These are phyloP conservation scores for Megaceryle maxima DNA, from an alignment of 2,113 vertebrate species.

Conservation along the genomic window DNA sequence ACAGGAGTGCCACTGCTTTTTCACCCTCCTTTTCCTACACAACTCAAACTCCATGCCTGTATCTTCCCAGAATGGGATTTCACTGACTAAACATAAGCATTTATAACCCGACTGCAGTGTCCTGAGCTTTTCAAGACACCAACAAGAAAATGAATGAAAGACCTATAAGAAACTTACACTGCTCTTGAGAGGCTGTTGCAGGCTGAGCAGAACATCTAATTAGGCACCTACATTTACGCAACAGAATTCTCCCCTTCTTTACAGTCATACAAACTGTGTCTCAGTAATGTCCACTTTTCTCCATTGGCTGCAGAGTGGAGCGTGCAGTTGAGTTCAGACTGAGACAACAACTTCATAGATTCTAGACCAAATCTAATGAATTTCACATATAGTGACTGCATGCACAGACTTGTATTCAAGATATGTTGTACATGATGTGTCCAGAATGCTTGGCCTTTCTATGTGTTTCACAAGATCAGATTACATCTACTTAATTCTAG, in stretches of 20 bases:
- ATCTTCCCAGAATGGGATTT: background rate
- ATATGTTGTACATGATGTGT: accelerated
- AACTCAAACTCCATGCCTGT: background rate
- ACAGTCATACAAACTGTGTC: background rate
- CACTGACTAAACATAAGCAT: background rate
- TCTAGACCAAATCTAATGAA: background rate
- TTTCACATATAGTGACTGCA: background rate
- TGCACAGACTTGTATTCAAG: background rate
- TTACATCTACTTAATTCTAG: background rate
- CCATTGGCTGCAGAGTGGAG: background rate
- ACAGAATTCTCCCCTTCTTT: background rate
- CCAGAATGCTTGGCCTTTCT: background rate
- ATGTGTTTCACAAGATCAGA: background rate
- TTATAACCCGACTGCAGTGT: background rate
- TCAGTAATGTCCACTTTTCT: background rate
- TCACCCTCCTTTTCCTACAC: background rate
- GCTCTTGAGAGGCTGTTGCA: background rate
- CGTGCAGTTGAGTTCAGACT: accelerated
- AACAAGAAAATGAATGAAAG: background rate
- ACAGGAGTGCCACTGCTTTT: background rate
- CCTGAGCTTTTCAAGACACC: background rate
- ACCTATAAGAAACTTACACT: background rate
- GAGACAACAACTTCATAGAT: background rate
- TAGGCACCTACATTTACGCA: background rate
- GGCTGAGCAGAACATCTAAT: background rate